These are phyloP conservation scores for Tenualosa thibaudeaui DNA, from an alignment of 2,797 vertebrate genomes.

Conservation along the genomic window DNA sequence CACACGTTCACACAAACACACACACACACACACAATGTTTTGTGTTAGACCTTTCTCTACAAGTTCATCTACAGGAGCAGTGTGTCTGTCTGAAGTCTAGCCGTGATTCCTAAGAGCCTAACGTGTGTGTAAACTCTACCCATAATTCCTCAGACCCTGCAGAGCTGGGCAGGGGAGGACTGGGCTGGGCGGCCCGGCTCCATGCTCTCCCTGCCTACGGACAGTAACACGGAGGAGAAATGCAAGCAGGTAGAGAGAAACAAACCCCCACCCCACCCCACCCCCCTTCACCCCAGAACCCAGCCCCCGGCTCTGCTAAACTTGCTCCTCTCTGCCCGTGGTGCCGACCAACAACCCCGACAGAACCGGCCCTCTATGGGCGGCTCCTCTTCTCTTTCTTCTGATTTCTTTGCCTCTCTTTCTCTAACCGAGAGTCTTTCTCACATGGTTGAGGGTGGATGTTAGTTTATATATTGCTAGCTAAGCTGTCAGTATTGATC, in stretches of 20 bases:
- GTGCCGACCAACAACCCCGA: background rate
- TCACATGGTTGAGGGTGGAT: background rate
- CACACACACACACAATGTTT: background rate
- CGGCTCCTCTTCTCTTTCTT: background rate
- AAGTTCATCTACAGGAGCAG: background rate
- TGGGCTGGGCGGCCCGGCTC: constrained; percentile 78
- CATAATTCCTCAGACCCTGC: constrained; percentile 73
- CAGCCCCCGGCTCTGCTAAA: background rate
- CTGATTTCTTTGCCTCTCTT: background rate
- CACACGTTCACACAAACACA: background rate
- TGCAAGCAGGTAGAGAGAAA: constrained; percentile 90
- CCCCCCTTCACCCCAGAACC: background rate
- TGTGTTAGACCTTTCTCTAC: background rate
- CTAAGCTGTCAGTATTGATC: background rate
- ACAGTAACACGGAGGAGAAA: constrained; percentile 90
- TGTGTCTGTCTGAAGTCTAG: too few species aligned
- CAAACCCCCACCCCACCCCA: constrained; percentile 33
- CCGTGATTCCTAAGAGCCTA: too few species aligned
- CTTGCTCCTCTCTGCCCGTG: background rate
- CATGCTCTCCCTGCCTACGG: constrained; percentile 83
- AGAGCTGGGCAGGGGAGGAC: constrained; percentile 87
- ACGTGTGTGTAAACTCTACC: constrained; percentile 48
- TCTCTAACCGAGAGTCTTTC: constrained; percentile 34
- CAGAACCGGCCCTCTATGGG: background rate
- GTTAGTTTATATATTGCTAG: background rate